A percentile compares a stretch with the other conserved stretches of the same genome.
These are phyloP conservation scores for Hemiprocne comata DNA, from an alignment of 2,113 vertebrate genomes.

Conservation along the genomic window DNA sequence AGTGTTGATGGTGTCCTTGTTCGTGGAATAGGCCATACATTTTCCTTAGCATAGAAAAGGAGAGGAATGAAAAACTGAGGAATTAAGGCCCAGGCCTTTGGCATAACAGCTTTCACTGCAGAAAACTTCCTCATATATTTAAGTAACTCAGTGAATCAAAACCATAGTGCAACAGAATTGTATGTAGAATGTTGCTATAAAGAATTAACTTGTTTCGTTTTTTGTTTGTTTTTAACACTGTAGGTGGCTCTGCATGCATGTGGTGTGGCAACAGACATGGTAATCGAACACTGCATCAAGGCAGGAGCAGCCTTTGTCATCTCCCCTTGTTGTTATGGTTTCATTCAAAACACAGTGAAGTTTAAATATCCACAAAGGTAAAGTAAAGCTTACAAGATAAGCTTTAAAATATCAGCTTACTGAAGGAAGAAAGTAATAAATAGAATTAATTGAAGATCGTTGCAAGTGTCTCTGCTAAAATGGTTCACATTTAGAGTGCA, in stretches of 20 bases:
- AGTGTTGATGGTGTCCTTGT: background rate
- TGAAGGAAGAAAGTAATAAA: background rate
- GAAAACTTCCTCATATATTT: background rate
- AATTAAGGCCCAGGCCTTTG: background rate
- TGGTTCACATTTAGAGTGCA: background rate
- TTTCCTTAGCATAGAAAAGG: background rate
- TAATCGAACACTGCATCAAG: constrained; percentile 88
- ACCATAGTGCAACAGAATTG: background rate
- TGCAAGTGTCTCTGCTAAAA: background rate
- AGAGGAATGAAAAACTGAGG: background rate
- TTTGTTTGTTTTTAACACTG: background rate
- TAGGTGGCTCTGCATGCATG: constrained; percentile 97
- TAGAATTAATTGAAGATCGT: background rate
- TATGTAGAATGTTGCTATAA: background rate
- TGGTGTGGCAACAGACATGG: constrained; percentile 97
- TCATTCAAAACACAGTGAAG: constrained; percentile 94
- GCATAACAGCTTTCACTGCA: background rate
- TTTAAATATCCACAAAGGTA: constrained; percentile 94
- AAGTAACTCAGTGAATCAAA: background rate
- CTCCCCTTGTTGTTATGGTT: constrained; percentile 96
- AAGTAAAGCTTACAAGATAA: background rate
- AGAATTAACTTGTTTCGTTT: background rate
- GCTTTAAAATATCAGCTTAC: background rate
- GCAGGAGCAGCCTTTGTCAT: constrained; percentile 87
- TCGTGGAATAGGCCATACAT: background rate